phyloP scores from a whole-genome alignment of 2,797 vertebrate species.

The Gymnothorax javanicus region DNA sequence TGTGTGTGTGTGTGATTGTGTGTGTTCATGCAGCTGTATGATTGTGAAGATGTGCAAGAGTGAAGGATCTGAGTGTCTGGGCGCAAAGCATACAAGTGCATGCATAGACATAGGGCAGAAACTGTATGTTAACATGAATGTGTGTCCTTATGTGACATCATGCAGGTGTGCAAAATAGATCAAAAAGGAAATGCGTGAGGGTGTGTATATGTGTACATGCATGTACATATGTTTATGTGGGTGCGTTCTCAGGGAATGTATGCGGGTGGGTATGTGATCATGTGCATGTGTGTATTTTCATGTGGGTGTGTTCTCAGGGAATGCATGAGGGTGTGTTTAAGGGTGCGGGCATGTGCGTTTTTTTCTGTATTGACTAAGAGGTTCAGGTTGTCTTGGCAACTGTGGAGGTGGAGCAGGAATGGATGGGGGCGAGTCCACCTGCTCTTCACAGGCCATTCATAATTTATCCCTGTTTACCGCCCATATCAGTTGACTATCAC shows the following conservation, averaged over 20 bases:
- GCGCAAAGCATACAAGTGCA: neutral
- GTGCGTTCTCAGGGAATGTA: neutral
- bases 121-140: neutral
- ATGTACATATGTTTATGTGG: neutral
- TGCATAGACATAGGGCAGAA: neutral
- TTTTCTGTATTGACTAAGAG: neutral
- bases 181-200: neutral
- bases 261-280: neutral
- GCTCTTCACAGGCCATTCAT: constrained; percentile 5
- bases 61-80: neutral
- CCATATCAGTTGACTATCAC: neutral
- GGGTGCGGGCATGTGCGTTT: neutral
- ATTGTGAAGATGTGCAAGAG: neutral
- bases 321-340: neutral
- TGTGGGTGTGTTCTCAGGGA: too few relatives aligned
- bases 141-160: neutral
- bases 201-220: neutral
- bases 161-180: neutral
- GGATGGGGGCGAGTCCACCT: neutral
- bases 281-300: neutral
- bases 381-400: neutral
- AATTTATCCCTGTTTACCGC: constrained; percentile 3
- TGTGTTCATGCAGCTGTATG: too few relatives aligned
- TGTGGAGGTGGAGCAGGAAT: neutral
- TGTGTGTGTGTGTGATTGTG: too few relatives aligned